These are phyloP conservation scores for Distichodus sexfasciatus DNA, from an alignment of 2,797 vertebrate species.

Conservation along the genomic window DNA sequence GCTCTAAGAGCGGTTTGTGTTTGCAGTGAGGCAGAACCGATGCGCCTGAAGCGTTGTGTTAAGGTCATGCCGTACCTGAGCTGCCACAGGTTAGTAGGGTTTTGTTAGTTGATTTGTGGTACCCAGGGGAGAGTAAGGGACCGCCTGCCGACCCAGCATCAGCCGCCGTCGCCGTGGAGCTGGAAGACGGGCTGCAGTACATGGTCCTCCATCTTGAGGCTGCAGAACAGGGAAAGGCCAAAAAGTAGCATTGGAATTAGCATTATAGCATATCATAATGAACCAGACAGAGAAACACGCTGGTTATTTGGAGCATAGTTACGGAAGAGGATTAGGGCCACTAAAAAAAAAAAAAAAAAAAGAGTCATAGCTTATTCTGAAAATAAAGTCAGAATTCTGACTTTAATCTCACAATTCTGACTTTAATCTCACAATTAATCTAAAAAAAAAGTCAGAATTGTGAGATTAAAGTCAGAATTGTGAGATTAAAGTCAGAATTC, in stretches of 20 bases:
- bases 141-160: slow-evolving; percentile 80
- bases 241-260: neutral
- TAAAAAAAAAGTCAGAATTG: too few species aligned
- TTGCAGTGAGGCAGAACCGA: neutral
- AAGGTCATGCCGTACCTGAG: slow-evolving; percentile 90
- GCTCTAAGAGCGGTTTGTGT: neutral
- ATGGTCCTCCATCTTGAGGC: slow-evolving; percentile 90
- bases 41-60: slow-evolving; percentile 25
- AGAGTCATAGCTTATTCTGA: too few species aligned
- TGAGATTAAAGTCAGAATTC: too few species aligned
- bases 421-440: too few species aligned
- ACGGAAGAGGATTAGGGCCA: too few species aligned
- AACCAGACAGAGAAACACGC: too few species aligned
- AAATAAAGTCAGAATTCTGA: too few species aligned
- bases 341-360: too few species aligned
- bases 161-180: slow-evolving; percentile 62
- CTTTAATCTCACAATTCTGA: too few species aligned
- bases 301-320: too few species aligned
- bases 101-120: slow-evolving; percentile 98
- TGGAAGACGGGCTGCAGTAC: slow-evolving; percentile 86
- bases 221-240: slow-evolving; percentile 55
- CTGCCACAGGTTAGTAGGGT: slow-evolving; percentile 95
- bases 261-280: too few species aligned
- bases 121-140: slow-evolving; percentile 88
- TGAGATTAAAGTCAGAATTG: too few species aligned